phyloP scores from a whole-genome alignment of 2,888 invertebrate species.

The Deilephila elpenor region DNA sequence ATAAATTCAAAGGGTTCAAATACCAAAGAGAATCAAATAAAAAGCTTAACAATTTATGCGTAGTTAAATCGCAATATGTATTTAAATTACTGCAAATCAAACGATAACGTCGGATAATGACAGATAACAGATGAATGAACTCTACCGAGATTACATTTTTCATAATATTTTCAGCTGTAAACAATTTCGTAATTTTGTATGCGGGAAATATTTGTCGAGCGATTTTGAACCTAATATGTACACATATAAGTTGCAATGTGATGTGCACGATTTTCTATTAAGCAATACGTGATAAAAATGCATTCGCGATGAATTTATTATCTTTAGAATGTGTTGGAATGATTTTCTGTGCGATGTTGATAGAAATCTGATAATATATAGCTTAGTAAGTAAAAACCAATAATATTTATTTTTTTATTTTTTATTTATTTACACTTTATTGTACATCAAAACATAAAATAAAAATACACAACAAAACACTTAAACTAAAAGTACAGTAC shows the following conservation, averaged over 20 bases:
- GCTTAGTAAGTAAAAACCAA: too few species aligned
- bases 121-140: neutral
- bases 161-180: neutral
- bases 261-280: neutral
- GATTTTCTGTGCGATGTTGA: neutral
- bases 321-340: neutral
- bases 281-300: constrained; percentile 1
- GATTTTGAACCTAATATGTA: neutral
- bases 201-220: neutral
- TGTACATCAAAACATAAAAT: too few species aligned
- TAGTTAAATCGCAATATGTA: too few species aligned
- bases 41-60: too few species aligned
- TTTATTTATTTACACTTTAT: too few species aligned
- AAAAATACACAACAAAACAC: too few species aligned
- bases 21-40: too few species aligned
- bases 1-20: too few species aligned
- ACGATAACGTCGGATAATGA: neutral
- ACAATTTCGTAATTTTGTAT: neutral
- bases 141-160: neutral
- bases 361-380: too few species aligned
- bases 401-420: too few species aligned
- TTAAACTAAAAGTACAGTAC: too few species aligned
- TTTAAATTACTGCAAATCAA: neutral
- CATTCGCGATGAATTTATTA: neutral
- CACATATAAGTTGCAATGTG: neutral